Conservation (phyloP, 2,113 vertebrate genomes). For the Leptobrachium leishanense region DNA sequence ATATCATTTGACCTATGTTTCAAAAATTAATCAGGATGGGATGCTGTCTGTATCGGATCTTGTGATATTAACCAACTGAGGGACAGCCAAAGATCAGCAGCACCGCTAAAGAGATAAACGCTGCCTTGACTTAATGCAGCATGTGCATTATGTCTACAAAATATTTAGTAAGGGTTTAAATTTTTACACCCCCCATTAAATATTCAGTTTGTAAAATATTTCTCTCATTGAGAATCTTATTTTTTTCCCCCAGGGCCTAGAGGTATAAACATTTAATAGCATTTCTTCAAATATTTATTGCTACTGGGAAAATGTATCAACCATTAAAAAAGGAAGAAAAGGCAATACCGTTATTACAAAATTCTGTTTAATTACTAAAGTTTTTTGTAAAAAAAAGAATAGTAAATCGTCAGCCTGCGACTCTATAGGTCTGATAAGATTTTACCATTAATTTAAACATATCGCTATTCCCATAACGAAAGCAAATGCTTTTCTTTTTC, state of each 20-base stretch:
- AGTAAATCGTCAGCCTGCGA: constrained; percentile 68
- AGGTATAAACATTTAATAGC: constrained; percentile 45
- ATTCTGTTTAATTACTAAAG: constrained; percentile 76
- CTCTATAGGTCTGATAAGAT: constrained; percentile 79
- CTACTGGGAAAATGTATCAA: constrained; percentile 46
- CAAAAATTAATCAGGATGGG: not conserved
- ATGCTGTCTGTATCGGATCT: not conserved
- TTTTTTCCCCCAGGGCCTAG: constrained; percentile 50
- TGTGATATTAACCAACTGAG: not conserved
- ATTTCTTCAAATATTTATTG: constrained; percentile 51
- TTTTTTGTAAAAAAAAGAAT: constrained; percentile 64
- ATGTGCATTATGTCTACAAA: constrained; percentile 54
- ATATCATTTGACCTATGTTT: too few relatives aligned
- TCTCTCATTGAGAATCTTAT: constrained; percentile 47
- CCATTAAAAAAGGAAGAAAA: constrained; percentile 52
- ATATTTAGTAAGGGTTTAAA: constrained; percentile 53
- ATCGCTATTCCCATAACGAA: constrained; percentile 86
- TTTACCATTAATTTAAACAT: constrained; percentile 87
- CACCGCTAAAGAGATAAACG: constrained; percentile 46
- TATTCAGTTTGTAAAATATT: constrained; percentile 50
- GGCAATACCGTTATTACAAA: constrained; percentile 59
- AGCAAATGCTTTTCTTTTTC: constrained; percentile 79
- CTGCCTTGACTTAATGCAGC: constrained; percentile 30
- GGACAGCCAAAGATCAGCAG: constrained; percentile 49
- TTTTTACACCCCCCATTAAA: constrained; percentile 47